Evolutionary conservation across 2,888 invertebrate genomes (phyloP), one percentile per base, ranked within the genome.

Genomic region (Microctonus brassicae): DNA sequence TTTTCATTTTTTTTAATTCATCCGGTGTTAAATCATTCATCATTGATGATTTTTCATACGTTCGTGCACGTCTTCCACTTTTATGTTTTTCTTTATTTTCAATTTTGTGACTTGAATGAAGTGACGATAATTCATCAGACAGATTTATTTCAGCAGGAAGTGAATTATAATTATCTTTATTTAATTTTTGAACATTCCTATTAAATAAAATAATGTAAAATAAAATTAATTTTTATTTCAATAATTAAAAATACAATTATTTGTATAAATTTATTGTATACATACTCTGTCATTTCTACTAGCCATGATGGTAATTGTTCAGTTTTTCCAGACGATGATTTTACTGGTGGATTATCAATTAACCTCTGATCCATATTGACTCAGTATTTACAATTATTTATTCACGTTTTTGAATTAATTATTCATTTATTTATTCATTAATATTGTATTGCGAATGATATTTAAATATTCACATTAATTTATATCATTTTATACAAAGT

Each of bases 211-310:
- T n/a, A n/a, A n/a, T 13, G 72, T 70, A 64, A 58, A 42, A 36
- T 20, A 65, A 58, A 33, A 52, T 26, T 64, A 60, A 60, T 22
- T 2, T 20, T 33, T 36, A 29, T 26, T 55, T 53, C 13, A 29
- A 47, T 26, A 42, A 20, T 47, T 47, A 39, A 5, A 61, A 60
- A 34, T n/a, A 29, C n/a, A 29, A 29, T 29, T 5, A 29, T 29
- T 3, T 29, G 7, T 29, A 29, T 29, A 5, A n/a, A n/a, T n/a
- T n/a, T n/a, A n/a, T n/a, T n/a, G n/a, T 10, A 39, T 70, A 78
- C 78, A 68, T 77, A 82, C 82, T 81, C 80, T 7, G 79, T 76
- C 82, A 82, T 82, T 76, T 82, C 82, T 69, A 78, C 22, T 13
- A 82, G 75, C 82, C 82, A 82, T 17, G 79, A 74, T 61, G 82